A percentile compares a stretch with the other conserved stretches of the same genome.
phyloP scores from a whole-genome alignment of 2,113 vertebrate genomes.

The Paradoxurus hermaphroditus region DNA sequence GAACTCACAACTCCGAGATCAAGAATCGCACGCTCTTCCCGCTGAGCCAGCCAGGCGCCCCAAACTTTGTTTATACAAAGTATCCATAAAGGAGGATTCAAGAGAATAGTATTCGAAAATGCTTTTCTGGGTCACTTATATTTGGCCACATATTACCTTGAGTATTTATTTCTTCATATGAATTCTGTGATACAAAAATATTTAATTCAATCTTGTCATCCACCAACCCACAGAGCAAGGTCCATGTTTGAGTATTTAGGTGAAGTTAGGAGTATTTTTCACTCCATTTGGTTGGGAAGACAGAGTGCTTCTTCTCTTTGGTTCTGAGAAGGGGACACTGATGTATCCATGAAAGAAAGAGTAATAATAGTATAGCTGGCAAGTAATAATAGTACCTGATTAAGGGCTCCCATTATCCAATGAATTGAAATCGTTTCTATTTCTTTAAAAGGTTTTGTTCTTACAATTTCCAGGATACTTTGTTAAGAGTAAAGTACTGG shows the following conservation, averaged over 20 bases:
- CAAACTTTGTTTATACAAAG: not conserved
- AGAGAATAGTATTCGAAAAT: not conserved
- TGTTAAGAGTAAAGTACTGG: not conserved
- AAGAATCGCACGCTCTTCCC: not conserved
- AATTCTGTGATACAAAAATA: not conserved
- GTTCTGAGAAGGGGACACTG: not conserved
- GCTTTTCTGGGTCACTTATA: not conserved
- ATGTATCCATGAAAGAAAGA: not conserved
- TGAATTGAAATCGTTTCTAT: not conserved
- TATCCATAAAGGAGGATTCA: conserved; percentile 27
- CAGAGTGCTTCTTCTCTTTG: not conserved
- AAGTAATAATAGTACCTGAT: not conserved
- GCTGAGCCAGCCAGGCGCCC: not conserved
- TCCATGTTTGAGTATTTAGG: not conserved
- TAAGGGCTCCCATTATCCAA: not conserved
- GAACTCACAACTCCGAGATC: not conserved
- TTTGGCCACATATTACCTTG: not conserved
- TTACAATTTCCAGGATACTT: not conserved
- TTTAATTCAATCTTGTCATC: not conserved
- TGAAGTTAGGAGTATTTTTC: not conserved
- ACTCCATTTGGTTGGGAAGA: not conserved
- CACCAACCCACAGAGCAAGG: not conserved
- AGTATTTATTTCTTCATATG: not conserved
- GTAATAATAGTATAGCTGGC: not conserved
- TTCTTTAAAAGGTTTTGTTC: not conserved